Base-by-base conservation (phyloP, 2,888 invertebrate genomes). In the Lobophora halterata region DNA sequence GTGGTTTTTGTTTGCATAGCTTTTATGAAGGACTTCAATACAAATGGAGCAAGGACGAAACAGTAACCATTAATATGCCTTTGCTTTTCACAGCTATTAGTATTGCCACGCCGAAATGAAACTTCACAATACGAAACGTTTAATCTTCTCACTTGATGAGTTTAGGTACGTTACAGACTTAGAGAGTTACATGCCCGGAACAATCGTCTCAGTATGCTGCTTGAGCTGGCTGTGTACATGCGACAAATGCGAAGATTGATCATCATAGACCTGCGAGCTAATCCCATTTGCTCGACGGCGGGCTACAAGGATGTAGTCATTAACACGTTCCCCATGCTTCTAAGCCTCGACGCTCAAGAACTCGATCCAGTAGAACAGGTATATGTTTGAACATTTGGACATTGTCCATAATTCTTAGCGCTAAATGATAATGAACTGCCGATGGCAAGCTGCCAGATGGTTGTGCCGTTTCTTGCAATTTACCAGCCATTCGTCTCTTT, bases 191-290 rank as follows among this genome's bases (percentile, higher is more conserved):
- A 79, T 46, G 70, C 61, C 0, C 66, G 83, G 3, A 86, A 86
- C 54, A 87, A 87, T 51, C 60, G 74, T 1, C 42, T 86, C 1
- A 50, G 61, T 37, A 60, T 66, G 21, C 59, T 86, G 2, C 50
- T 86, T 1, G 87, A 87, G 43, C 53, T 87, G 12, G 81, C 83
- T 0, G 72, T 85, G 10, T 87, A 82, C 55, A 73, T 82, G 78
- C 67, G 71, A 3, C 74, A 79, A 42, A 42, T 83, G 65, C 64
- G 71, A 1, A 55, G 77, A 1, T 60, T 87, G 1, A 52, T 60
- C 3, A 53, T 75, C 0, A 52, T 87, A 1, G 87, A 87, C 49
- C 62, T 86, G 0, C 73, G 85, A 1, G 79, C 74, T 5, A 87
- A 87, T 51, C 80, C 82, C 5, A 58, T 86, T 12, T 80, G 83